Percentiles rank a stretch among this genome's conserved stretches.
Evolutionary conservation across 2,113 vertebrate genomes (phyloP).

Genomic region (Lucifuga dentata): DNA sequence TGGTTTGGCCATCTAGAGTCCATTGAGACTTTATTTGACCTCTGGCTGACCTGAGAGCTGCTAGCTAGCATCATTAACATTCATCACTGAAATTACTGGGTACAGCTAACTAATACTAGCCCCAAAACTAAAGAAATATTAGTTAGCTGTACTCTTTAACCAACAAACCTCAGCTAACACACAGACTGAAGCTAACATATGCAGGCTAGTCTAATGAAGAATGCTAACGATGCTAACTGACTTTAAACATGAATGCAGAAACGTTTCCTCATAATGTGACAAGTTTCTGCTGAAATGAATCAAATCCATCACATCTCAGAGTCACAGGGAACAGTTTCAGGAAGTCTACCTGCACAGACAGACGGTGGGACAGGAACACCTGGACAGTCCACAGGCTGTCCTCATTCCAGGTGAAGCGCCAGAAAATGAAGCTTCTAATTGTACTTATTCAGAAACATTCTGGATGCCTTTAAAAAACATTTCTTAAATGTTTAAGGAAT

Average conservation of each 20-base stretch:
- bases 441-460: too few species aligned
- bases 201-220: too few species aligned
- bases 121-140: too few species aligned
- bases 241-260: slow-evolving; percentile 40
- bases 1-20: slow-evolving; percentile 37
- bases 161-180: background rate
- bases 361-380: too few species aligned
- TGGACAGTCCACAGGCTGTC: too few species aligned
- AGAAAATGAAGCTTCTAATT: too few species aligned
- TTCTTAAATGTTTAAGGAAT: too few species aligned
- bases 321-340: slow-evolving; percentile 45
- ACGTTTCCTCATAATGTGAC: slow-evolving; percentile 32
- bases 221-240: slow-evolving; percentile 40
- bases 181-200: background rate
- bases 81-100: background rate
- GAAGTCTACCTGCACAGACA: background rate
- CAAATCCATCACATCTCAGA: slow-evolving; percentile 39
- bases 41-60: slow-evolving; percentile 17
- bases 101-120: background rate
- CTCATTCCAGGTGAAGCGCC: too few species aligned
- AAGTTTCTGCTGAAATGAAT: slow-evolving; percentile 43
- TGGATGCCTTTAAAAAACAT: too few species aligned
- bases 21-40: slow-evolving; percentile 36
- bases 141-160: too few species aligned
- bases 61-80: slow-evolving; percentile 36